Evolutionary conservation across 2,888 invertebrate species (phyloP).

Genomic region (Pteria penguin): DNA sequence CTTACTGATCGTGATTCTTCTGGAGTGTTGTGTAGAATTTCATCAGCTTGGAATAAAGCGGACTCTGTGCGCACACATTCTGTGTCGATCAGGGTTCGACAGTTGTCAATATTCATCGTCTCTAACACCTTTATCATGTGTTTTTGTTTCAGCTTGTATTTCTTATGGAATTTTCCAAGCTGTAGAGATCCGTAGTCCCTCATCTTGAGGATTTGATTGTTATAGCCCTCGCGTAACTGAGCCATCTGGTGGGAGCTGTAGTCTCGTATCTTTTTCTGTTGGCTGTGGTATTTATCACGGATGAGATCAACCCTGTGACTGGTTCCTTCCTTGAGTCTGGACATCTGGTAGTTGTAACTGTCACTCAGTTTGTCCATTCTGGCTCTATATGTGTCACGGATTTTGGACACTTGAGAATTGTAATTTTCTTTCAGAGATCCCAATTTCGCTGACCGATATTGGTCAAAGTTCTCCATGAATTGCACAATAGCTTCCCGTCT

Average conservation of each 20-base stretch:
- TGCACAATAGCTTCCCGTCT: constrained; percentile 75
- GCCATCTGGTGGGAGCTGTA: constrained; percentile 95
- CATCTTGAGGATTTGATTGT: constrained; percentile 95
- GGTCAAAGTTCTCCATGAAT: constrained; percentile 81
- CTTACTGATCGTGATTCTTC: constrained; percentile 51
- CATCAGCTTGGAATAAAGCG: constrained; percentile 80
- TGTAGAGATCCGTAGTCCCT: constrained; percentile 96
- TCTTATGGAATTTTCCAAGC: constrained; percentile 91
- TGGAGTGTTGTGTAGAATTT: constrained; percentile 45
- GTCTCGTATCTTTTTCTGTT: constrained; percentile 93
- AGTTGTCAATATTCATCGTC: constrained; percentile 96
- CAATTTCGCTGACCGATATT: constrained; percentile 74
- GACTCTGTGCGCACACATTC: constrained; percentile 89
- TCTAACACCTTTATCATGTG: constrained; percentile 95
- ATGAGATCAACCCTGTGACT: constrained; percentile 96
- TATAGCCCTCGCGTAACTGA: constrained; percentile 96
- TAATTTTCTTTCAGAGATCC: constrained; percentile 74
- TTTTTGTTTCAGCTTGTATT: constrained; percentile 97
- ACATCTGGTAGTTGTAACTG: constrained; percentile 95
- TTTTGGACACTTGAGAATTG: constrained; percentile 70
- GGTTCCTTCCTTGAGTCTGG: constrained; percentile 93
- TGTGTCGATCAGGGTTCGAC: constrained; percentile 82
- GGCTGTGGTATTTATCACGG: constrained; percentile 92
- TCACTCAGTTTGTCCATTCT: constrained; percentile 88
- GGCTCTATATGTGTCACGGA: constrained; percentile 72